phyloP scores from a whole-genome alignment of 2,797 vertebrate species.

The Malacoctenus gilli region DNA sequence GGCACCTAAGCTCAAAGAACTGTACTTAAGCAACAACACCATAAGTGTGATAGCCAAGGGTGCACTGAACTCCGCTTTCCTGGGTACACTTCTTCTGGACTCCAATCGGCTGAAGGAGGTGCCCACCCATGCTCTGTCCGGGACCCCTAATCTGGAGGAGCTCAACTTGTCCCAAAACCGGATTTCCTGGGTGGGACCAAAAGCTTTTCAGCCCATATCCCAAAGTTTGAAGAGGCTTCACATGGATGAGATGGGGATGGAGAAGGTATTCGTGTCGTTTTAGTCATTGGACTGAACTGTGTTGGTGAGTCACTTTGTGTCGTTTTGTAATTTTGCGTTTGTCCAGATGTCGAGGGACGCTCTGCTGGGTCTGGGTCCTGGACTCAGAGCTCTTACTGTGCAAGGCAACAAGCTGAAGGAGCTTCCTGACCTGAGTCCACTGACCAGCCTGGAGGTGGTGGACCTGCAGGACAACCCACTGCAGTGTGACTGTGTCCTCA shows the following conservation, averaged over 20 bases:
- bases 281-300: no score
- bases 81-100: slow-evolving; percentile 86
- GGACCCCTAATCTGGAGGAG: slow-evolving; percentile 76
- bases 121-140: slow-evolving; percentile 76
- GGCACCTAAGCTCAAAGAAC: slow-evolving; percentile 75
- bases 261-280: slow-evolving; percentile 73
- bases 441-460: slow-evolving; percentile 83
- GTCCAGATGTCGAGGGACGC: slow-evolving; percentile 83
- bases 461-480: slow-evolving; percentile 88
- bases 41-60: slow-evolving; percentile 70
- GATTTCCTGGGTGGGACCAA: slow-evolving; percentile 72
- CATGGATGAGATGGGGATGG: slow-evolving; percentile 83
- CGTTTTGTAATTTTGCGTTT: not conserved
- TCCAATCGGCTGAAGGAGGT: slow-evolving; percentile 83
- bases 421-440: slow-evolving; percentile 79
- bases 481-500: slow-evolving; percentile 85
- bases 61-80: slow-evolving; percentile 75
- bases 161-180: slow-evolving; percentile 86
- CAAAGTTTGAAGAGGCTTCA: slow-evolving; percentile 85
- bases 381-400: slow-evolving; percentile 83
- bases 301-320: not conserved
- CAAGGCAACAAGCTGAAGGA: slow-evolving; percentile 85
- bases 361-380: slow-evolving; percentile 80
- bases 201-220: slow-evolving; percentile 79
- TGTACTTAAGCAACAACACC: slow-evolving; percentile 85